Conservation (phyloP, 64 coral and sea anemone species). For the Actinia equina region DNA sequence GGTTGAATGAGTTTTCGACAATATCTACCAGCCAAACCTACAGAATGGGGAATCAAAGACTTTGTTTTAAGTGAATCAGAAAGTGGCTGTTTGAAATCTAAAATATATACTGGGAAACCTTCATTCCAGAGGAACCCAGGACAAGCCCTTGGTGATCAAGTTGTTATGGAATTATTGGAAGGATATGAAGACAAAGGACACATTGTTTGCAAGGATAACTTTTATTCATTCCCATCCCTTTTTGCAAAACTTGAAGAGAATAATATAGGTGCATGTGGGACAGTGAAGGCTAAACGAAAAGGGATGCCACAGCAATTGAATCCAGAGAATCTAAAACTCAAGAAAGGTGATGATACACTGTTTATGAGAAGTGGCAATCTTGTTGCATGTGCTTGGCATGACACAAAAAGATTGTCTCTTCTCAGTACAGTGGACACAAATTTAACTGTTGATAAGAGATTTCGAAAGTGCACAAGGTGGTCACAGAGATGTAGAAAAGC, state of each 20-base stretch:
- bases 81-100: conserved; percentile 56
- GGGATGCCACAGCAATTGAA: conserved; percentile 39
- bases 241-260: conserved; percentile 53
- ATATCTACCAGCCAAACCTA: conserved; percentile 59
- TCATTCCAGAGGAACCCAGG: conserved; percentile 23
- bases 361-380: conserved; percentile 52
- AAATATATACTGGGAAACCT: conserved; percentile 47
- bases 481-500: conserved; percentile 41
- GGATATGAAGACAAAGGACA: conserved; percentile 69
- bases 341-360: conserved; percentile 49
- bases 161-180: conserved; percentile 38
- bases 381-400: conserved; percentile 74
- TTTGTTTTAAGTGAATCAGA: conserved; percentile 58
- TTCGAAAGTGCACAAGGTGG: too few species aligned
- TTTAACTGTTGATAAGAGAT: conserved; percentile 45
- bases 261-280: conserved; percentile 34
- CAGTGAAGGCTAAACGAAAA: conserved; percentile 34
- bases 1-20: conserved; percentile 48
- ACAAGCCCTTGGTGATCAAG: conserved; percentile 37
- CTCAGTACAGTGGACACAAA: conserved; percentile 55
- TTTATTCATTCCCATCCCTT: conserved; percentile 54
- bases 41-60: conserved; percentile 63
- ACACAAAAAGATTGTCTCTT: conserved; percentile 33
- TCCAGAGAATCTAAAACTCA: conserved; percentile 25
- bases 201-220: conserved; percentile 53